Percentiles rank a stretch among this genome's conserved stretches.
phyloP scores from a whole-genome alignment of 2,113 vertebrate genomes.

The Cathartes aura region DNA sequence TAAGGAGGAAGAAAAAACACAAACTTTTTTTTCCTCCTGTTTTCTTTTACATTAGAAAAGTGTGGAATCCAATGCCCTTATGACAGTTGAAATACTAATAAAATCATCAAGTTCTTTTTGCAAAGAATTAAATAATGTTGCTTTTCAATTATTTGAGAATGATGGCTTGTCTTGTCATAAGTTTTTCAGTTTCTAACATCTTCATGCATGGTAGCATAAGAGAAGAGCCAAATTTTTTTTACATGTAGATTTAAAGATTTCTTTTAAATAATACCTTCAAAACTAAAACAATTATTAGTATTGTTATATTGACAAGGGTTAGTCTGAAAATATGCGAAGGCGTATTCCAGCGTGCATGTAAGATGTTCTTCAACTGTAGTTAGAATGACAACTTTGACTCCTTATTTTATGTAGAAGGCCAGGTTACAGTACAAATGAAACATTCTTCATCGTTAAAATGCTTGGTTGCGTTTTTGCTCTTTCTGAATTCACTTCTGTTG shows the following conservation, averaged over 20 bases:
- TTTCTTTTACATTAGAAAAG: not conserved
- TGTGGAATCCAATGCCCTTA: not conserved
- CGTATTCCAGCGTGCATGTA: not conserved
- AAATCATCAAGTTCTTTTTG: not conserved
- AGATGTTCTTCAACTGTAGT: not conserved
- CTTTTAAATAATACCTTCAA: not conserved
- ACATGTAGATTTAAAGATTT: not conserved
- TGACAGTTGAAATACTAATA: not conserved
- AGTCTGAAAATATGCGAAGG: not conserved
- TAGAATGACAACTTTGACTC: not conserved
- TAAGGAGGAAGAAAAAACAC: not conserved
- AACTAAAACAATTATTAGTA: not conserved
- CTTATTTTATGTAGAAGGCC: not conserved
- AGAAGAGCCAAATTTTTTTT: not conserved
- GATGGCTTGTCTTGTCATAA: not conserved
- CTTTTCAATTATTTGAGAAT: not conserved
- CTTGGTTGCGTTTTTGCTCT: not conserved
- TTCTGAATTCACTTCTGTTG: not conserved
- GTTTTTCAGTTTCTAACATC: not conserved
- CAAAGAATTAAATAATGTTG: not conserved
- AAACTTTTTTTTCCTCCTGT: not conserved
- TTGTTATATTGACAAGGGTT: not conserved
- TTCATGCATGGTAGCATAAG: not conserved
- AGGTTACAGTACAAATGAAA: not conserved
- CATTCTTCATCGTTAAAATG: not conserved